Percentiles rank a stretch among this genome's conserved stretches.
phyloP scores from a whole-genome alignment of 2,888 invertebrate genomes.

The Dyspetes luteomarginatus region DNA sequence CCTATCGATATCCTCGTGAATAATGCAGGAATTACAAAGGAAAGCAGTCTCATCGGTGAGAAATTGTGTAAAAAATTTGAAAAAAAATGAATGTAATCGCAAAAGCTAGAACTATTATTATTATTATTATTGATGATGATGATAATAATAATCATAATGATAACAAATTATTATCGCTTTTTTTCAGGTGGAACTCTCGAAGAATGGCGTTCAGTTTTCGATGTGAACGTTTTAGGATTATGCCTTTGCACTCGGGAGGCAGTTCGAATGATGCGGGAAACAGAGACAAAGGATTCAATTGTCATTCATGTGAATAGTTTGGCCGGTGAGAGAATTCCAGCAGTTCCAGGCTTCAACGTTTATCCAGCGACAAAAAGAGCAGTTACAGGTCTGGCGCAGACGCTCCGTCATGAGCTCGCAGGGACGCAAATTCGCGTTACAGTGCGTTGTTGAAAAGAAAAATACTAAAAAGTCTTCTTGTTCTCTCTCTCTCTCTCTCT shows the following conservation, averaged over 20 bases:
- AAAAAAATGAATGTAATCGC: neutral
- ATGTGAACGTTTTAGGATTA: slow-evolving; percentile 86
- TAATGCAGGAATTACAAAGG: slow-evolving; percentile 83
- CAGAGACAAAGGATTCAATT: slow-evolving; percentile 84
- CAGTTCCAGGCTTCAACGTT: slow-evolving; percentile 84
- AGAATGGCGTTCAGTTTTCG: slow-evolving; percentile 83
- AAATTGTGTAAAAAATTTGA: neutral
- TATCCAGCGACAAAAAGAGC: slow-evolving; percentile 87
- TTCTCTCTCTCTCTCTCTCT: no score
- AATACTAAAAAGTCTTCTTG: no score
- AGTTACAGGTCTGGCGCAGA: slow-evolving; percentile 85
- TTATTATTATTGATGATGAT: neutral
- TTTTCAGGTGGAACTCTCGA: slow-evolving; percentile 74
- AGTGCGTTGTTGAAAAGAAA: slow-evolving; percentile 56
- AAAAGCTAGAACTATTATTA: neutral
- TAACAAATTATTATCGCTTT: neutral
- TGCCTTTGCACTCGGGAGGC: slow-evolving; percentile 86
- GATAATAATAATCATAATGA: neutral
- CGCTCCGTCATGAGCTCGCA: slow-evolving; percentile 85
- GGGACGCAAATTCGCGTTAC: slow-evolving; percentile 75
- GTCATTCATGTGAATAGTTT: slow-evolving; percentile 86
- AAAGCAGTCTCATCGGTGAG: slow-evolving; percentile 75
- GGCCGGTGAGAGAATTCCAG: slow-evolving; percentile 84
- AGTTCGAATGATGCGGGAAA: slow-evolving; percentile 85
- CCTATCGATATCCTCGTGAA: slow-evolving; percentile 84